Conservation (phyloP, 2,888 invertebrate genomes). For the Autographa gamma region DNA sequence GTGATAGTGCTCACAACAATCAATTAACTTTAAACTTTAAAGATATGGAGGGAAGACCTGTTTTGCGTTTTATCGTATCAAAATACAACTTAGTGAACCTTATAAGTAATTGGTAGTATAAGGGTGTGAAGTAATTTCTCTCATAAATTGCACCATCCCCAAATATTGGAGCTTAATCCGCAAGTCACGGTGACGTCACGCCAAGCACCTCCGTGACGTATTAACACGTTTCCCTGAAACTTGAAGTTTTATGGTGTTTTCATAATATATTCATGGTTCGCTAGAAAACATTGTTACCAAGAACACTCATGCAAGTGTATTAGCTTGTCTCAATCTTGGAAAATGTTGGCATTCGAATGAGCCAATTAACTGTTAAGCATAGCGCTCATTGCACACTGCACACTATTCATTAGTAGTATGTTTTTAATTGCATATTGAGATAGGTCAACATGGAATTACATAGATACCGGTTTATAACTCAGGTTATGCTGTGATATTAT, state of each 20-base stretch:
- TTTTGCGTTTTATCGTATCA: too few relatives aligned
- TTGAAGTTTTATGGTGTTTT: constrained; percentile 27
- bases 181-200: constrained; percentile 58
- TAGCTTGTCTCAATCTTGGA: constrained; percentile 39
- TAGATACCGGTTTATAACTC: too few relatives aligned
- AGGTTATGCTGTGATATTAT: too few relatives aligned
- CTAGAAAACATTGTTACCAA: constrained; percentile 31
- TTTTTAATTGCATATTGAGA: too few relatives aligned
- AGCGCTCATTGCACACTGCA: background rate
- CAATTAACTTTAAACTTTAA: background rate
- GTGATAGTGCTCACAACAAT: background rate
- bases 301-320: constrained; percentile 24
- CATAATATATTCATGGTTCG: constrained; percentile 33
- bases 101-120: background rate
- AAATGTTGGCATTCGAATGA: constrained; percentile 22
- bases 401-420: background rate
- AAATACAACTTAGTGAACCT: too few relatives aligned
- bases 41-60: background rate
- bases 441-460: too few relatives aligned
- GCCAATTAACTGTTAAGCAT: constrained; percentile 17
- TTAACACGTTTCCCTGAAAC: constrained; percentile 51
- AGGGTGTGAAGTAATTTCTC: constrained; percentile 15
- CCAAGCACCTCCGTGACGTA: constrained; percentile 57
- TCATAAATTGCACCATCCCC: constrained; percentile 53
- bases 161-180: constrained; percentile 25